Conservation (phyloP, 2,113 vertebrate species). For the Mirza zaza region DNA sequence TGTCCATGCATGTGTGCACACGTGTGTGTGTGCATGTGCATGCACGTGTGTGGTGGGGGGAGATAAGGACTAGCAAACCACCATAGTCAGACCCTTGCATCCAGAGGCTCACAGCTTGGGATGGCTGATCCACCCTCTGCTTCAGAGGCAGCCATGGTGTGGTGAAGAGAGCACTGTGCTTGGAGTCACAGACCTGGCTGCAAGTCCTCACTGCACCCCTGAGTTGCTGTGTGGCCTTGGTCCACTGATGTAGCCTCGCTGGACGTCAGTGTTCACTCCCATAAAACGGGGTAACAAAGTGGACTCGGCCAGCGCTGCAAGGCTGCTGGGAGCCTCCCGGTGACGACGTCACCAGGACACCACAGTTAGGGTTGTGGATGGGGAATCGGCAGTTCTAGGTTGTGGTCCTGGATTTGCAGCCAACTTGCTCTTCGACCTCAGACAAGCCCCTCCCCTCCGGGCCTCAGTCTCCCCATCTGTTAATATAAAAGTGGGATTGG, state of each 20-base stretch:
- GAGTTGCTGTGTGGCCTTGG: neutral
- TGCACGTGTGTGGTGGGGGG: too few species aligned
- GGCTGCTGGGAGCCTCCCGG: neutral
- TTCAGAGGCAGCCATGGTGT: neutral
- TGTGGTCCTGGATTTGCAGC: neutral
- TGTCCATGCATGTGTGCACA: too few species aligned
- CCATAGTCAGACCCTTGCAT: neutral
- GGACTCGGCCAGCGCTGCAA: neutral
- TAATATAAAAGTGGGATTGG: neutral
- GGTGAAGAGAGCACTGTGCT: neutral
- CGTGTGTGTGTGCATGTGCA: too few species aligned
- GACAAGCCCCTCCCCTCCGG: neutral
- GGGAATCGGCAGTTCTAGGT: neutral
- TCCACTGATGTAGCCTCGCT: neutral
- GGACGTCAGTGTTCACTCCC: neutral
- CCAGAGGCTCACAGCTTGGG: neutral
- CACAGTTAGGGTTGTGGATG: too few species aligned
- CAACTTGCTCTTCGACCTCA: neutral
- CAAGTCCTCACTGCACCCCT: neutral
- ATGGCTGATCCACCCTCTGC: neutral
- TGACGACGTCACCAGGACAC: fast-evolving
- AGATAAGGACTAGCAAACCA: fast-evolving
- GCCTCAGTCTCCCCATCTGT: neutral
- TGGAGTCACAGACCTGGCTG: neutral
- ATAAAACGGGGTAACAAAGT: neutral